phyloP scores from a whole-genome alignment of 2,888 invertebrate genomes.

The Agelastica alni region DNA sequence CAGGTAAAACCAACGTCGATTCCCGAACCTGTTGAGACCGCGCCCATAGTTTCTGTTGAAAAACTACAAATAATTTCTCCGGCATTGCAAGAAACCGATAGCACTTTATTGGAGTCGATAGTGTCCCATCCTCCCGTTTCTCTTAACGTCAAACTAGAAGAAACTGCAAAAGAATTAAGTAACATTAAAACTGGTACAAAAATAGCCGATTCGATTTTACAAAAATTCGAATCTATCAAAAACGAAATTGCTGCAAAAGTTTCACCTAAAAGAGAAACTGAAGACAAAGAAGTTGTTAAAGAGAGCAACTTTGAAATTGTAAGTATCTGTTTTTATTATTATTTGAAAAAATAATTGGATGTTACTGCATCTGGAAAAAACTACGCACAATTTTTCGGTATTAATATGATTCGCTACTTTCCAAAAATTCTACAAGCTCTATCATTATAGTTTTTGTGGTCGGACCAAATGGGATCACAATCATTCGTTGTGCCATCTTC shows the following conservation, averaged over 20 bases:
- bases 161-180: conserved; percentile 51
- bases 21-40: neutral
- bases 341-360: no score
- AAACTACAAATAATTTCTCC: conserved; percentile 47
- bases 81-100: conserved; percentile 54
- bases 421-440: no score
- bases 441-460: no score
- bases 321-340: neutral
- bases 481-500: no score
- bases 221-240: conserved; percentile 53
- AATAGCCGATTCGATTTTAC: conserved; percentile 54
- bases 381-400: no score
- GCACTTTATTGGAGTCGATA: conserved; percentile 50
- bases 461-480: no score
- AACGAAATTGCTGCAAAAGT: conserved; percentile 42
- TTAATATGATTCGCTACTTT: no score
- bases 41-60: conserved; percentile 30
- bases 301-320: conserved; percentile 14
- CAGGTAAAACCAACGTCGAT: conserved; percentile 1
- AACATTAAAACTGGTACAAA: conserved; percentile 53
- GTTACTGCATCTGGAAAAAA: no score
- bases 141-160: conserved; percentile 45
- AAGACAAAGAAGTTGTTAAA: conserved; percentile 32
- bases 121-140: conserved; percentile 44
- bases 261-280: conserved; percentile 43